These are phyloP conservation scores for Atherinomorus stipes DNA, from an alignment of 2,113 vertebrate species.

Conservation along the genomic window DNA sequence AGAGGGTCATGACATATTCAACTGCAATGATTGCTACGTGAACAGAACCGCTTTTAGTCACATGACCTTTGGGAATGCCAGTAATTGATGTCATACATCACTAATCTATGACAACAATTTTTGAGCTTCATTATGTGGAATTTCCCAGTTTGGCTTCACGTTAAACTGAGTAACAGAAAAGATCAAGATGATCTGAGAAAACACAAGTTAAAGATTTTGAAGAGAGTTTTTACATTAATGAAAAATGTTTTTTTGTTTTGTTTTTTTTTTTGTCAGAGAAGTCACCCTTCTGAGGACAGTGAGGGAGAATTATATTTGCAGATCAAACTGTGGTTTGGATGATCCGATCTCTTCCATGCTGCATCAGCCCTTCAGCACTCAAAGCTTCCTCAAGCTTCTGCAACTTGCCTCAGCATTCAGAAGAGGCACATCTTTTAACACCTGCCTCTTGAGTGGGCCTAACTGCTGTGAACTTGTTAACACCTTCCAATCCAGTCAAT, in stretches of 20 bases:
- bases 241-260: neutral
- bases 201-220: neutral
- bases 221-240: neutral
- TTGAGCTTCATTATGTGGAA: neutral
- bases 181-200: slow-evolving; percentile 4
- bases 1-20: neutral
- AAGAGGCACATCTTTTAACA: slow-evolving; percentile 61
- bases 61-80: neutral
- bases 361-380: neutral
- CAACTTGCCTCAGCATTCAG: slow-evolving; percentile 55
- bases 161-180: slow-evolving; percentile 22
- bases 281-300: neutral
- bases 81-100: slow-evolving; percentile 11
- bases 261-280: neutral
- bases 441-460: slow-evolving; percentile 55
- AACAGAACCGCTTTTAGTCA: too few species aligned
- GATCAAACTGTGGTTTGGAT: neutral
- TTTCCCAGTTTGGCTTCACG: neutral
- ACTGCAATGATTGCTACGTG: too few species aligned
- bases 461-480: slow-evolving; percentile 68
- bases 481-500: slow-evolving; percentile 64
- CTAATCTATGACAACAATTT: neutral
- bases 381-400: slow-evolving; percentile 25
- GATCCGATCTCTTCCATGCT: slow-evolving; percentile 11
- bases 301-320: slow-evolving; percentile 7